phyloP scores from a whole-genome alignment of 2,113 vertebrate species.

The Embiotoca jacksoni region DNA sequence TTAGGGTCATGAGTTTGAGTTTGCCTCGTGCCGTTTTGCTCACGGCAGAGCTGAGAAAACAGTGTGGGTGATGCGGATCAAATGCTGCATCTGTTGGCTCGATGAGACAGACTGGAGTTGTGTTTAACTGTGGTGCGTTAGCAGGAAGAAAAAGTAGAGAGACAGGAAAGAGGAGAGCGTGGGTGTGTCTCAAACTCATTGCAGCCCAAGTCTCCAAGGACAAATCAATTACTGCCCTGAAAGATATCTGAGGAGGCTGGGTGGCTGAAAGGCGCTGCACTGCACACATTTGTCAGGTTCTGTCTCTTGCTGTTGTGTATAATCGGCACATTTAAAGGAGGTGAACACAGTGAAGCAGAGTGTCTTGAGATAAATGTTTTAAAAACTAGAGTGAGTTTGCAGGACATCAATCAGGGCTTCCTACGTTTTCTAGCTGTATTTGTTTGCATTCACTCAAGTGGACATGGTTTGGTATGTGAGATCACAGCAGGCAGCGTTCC shows the following conservation, averaged over 20 bases:
- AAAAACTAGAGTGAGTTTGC: neutral
- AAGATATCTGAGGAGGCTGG: constrained; percentile 66
- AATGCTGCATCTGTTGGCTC: constrained; percentile 4
- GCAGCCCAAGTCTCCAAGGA: constrained; percentile 47
- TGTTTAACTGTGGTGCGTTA: constrained; percentile 25
- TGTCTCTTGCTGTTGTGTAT: constrained; percentile 8
- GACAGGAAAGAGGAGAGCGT: constrained; percentile 16
- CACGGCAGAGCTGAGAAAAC: constrained; percentile 12
- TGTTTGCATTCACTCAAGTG: constrained; percentile 1
- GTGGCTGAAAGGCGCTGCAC: constrained; percentile 19
- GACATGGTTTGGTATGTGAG: neutral
- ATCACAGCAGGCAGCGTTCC: constrained; percentile 2
- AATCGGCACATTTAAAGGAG: neutral
- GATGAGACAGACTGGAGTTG: neutral
- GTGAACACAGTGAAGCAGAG: neutral
- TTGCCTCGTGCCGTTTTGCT: neutral
- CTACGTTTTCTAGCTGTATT: neutral
- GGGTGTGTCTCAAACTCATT: constrained; percentile 40
- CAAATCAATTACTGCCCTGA: constrained; percentile 62
- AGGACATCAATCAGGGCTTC: neutral
- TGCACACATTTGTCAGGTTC: constrained; percentile 11
- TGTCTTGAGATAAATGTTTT: neutral
- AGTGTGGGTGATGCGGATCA: constrained; percentile 32
- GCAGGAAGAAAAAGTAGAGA: constrained; percentile 9
- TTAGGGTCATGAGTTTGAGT: constrained; percentile 18